Evolutionary conservation across 2,888 invertebrate species (phyloP).

Genomic region (Colostygia pectinataria): DNA sequence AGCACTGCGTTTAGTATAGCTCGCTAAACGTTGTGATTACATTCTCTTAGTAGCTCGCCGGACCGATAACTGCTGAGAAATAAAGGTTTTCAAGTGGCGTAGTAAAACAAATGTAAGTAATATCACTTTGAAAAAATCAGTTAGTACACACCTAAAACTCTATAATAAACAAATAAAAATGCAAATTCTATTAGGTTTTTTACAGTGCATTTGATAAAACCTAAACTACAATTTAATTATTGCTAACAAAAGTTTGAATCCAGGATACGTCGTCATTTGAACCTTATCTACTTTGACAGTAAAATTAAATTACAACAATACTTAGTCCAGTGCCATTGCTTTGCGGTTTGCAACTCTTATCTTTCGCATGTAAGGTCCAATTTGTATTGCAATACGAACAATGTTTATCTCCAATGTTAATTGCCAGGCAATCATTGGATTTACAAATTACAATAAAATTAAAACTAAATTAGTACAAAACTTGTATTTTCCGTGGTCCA

Average conservation of each 20-base stretch:
- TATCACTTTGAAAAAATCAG: constrained; percentile 25
- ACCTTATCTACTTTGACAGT: background rate
- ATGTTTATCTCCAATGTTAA: constrained; percentile 11
- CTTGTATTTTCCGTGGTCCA: constrained; percentile 57
- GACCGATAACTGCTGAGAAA: no score
- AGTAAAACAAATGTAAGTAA: background rate
- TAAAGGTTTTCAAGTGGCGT: background rate
- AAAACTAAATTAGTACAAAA: constrained; percentile 47
- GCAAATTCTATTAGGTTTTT: constrained; percentile 15
- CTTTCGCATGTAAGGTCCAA: constrained; percentile 1
- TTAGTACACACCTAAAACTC: constrained; percentile 19
- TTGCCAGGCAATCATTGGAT: constrained; percentile 30
- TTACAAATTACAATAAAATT: constrained; percentile 35
- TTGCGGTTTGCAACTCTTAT: background rate
- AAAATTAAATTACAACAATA: background rate
- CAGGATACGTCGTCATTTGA: constrained; percentile 4
- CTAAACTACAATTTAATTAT: constrained; percentile 19
- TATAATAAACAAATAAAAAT: constrained; percentile 18
- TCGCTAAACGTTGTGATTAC: no score
- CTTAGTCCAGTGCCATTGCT: no score
- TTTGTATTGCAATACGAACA: constrained; percentile 1
- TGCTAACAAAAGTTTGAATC: constrained; percentile 18
- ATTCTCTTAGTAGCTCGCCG: no score
- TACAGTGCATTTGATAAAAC: constrained; percentile 31
- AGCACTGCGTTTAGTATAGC: no score